phyloP scores from a whole-genome alignment of 1,140 invertebrate species.

The Augochlora pura region DNA sequence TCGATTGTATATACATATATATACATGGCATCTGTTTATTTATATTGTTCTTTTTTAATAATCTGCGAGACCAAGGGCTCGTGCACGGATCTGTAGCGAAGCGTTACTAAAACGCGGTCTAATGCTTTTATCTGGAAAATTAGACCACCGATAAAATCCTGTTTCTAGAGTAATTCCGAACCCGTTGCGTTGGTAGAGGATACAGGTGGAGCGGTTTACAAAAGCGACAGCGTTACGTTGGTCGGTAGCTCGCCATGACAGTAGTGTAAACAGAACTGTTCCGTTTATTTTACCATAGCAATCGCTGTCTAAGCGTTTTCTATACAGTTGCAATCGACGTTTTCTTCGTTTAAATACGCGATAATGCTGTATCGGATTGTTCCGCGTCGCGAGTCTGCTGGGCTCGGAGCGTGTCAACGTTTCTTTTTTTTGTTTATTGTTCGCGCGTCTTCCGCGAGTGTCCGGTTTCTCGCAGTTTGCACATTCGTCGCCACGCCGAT shows the following conservation, averaged over 20 bases:
- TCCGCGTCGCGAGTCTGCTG: background rate
- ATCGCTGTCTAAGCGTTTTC: background rate
- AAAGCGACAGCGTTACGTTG: background rate
- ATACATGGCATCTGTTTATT: too few relatives aligned
- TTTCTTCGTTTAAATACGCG: background rate
- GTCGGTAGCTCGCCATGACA: background rate
- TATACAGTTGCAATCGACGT: background rate
- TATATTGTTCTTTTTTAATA: too few relatives aligned
- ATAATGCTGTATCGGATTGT: background rate
- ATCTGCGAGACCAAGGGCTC: background rate
- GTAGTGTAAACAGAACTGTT: constrained; percentile 1
- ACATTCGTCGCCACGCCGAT: background rate
- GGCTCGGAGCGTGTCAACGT: background rate
- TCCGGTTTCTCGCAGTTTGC: background rate
- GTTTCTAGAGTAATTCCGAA: background rate
- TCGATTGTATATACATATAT: too few relatives aligned
- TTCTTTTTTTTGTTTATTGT: background rate
- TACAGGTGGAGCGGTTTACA: constrained; percentile 2
- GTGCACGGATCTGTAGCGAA: too few relatives aligned
- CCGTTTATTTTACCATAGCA: background rate
- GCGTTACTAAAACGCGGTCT: background rate
- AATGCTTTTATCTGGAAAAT: background rate
- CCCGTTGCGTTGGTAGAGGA: too few relatives aligned
- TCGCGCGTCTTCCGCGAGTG: too few relatives aligned
- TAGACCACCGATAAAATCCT: background rate